Base-by-base conservation (phyloP, 2,113 vertebrate species). In the Pipra filicauda region DNA sequence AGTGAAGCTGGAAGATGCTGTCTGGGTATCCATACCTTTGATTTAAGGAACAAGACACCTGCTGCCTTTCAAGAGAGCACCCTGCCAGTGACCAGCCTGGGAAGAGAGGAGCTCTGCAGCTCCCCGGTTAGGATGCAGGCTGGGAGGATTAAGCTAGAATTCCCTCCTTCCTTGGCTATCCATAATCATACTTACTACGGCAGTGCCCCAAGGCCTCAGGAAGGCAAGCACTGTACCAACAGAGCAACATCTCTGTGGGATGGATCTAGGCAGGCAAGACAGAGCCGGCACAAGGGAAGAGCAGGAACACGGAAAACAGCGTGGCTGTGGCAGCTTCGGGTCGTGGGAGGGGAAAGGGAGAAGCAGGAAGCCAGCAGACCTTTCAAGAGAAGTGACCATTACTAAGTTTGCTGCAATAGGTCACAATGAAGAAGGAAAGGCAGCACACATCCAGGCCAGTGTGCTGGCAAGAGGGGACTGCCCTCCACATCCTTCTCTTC, bases 91-190 rank as follows among this genome's bases (percentile, higher is more conserved):
- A 69, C 30, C 70, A 74, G 31, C 66, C 44, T 59, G 48, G 66
- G 43, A 71, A 70, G 14, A 37, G 33, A 81, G 37, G 23, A 88
- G 54, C 83, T 90, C 59, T 54, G 82, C 82, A 90, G 82, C 37
- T 74, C 51, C 23, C 30, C 0, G 0, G 27, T 78, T 81, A 0
- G 0, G 70, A 70, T 8, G 55, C 64, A 54, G 39, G 61, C 83
- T n/a, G n/a, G 1, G 18, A 94, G 57, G 57, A 71, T 28, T 0
- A 22, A 67, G 66, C 57, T 79, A 94, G 76, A 49, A 22, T 44
- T 58, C n/a, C 66, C 83, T 85, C 83, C 74, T 76, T 19, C 1
- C 8, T 18, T 59, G 55, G 55, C 44, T 58, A 37, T 46, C 57
- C 77, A 62, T 15, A 81, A 82, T 43, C 66, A 75, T 77, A 37